These are phyloP conservation scores for Melanargia galathea DNA, from an alignment of 2,888 invertebrate genomes.

Conservation along the genomic window DNA sequence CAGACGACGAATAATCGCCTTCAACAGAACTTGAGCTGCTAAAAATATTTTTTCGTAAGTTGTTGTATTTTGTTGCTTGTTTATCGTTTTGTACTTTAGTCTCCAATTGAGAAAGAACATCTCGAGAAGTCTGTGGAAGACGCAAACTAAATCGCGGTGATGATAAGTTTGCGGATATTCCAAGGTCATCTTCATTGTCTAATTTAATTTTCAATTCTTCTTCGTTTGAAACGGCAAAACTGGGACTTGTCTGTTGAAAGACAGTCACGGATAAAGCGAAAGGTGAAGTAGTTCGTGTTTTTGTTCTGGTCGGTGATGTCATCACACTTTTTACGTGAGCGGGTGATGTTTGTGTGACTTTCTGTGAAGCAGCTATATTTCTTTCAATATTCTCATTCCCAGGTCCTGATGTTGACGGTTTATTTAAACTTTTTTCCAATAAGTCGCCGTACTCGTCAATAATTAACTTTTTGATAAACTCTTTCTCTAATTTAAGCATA, in stretches of 20 bases:
- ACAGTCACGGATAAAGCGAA: slow-evolving; percentile 54
- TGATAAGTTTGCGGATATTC: slow-evolving; percentile 70
- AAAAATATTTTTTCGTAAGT: slow-evolving; percentile 43
- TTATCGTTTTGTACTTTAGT: slow-evolving; percentile 29
- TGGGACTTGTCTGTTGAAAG: slow-evolving; percentile 69
- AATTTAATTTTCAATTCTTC: slow-evolving; percentile 50
- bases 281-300: slow-evolving; percentile 74
- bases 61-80: slow-evolving; percentile 22
- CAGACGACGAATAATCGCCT: slow-evolving; percentile 67
- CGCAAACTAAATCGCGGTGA: slow-evolving; percentile 72
- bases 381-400: slow-evolving; percentile 43
- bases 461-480: slow-evolving; percentile 71
- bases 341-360: slow-evolving; percentile 77
- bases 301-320: slow-evolving; percentile 73
- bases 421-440: slow-evolving; percentile 64
- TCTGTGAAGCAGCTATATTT: slow-evolving; percentile 60
- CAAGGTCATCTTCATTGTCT: slow-evolving; percentile 54
- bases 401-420: slow-evolving; percentile 62
- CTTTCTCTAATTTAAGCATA: slow-evolving; percentile 71
- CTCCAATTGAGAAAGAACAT: slow-evolving; percentile 62
- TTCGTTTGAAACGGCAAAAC: slow-evolving; percentile 46
- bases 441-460: slow-evolving; percentile 71
- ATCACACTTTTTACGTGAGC: slow-evolving; percentile 70
- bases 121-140: slow-evolving; percentile 64
- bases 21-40: slow-evolving; percentile 68